Evolutionary conservation across 30 jellyfish, hydroid and myxozoan genomes (phyloP).

Genomic region (Nemopilema nomurai): DNA sequence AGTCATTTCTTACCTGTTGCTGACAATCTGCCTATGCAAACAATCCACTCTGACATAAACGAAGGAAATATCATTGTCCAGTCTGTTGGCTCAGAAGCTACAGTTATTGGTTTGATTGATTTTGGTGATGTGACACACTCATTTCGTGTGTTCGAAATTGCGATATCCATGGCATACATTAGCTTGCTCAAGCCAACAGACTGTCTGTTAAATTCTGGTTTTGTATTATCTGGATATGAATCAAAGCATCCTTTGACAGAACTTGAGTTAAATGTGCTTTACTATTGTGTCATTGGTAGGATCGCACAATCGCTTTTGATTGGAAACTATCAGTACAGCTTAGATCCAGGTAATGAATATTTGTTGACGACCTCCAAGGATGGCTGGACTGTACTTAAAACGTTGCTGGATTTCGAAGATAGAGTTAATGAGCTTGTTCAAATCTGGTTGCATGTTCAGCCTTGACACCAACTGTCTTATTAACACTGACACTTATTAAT

Average conservation of each 20-base stretch:
- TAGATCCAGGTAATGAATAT: constrained; percentile 43
- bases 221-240: constrained; percentile 31
- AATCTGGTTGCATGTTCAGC: constrained; percentile 1
- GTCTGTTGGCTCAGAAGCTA: background rate
- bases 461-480: too few species aligned
- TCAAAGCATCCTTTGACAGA: constrained; percentile 20
- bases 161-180: constrained; percentile 51
- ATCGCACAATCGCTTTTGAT: constrained; percentile 26
- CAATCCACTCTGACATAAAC: constrained; percentile 34
- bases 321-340: constrained; percentile 37
- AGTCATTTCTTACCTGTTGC: constrained; percentile 13
- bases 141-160: constrained; percentile 55
- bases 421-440: constrained; percentile 1
- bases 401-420: constrained; percentile 9
- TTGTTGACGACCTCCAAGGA: background rate
- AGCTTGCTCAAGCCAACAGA: constrained; percentile 31
- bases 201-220: constrained; percentile 15
- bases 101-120: constrained; percentile 44
- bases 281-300: constrained; percentile 28
- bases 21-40: constrained; percentile 42
- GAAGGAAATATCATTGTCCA: constrained; percentile 24
- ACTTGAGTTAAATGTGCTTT: constrained; percentile 18
- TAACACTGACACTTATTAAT: too few species aligned
- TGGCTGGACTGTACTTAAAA: constrained; percentile 47
- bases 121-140: constrained; percentile 57